phyloP scores from a whole-genome alignment of 2,113 vertebrate species.

The Nerophis lumbriciformis region DNA sequence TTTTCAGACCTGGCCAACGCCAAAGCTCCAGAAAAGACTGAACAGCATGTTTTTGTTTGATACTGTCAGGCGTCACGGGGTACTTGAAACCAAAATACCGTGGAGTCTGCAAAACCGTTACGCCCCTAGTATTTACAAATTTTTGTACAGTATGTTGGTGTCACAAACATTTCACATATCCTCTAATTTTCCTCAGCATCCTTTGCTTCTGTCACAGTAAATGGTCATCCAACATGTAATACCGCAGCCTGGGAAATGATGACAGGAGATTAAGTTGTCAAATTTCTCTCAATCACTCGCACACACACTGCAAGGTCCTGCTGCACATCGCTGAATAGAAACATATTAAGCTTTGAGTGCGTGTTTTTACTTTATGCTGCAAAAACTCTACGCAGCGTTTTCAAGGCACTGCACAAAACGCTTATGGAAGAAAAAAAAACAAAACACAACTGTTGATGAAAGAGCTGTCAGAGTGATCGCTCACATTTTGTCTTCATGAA shows the following conservation, averaged over 20 bases:
- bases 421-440: not conserved
- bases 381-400: not conserved
- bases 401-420: slow-evolving; percentile 5
- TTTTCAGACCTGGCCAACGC: too few relatives aligned
- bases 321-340: not conserved
- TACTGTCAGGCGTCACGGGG: too few relatives aligned
- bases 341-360: slow-evolving; percentile 8
- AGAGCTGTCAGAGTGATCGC: not conserved
- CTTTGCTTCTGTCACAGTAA: not conserved
- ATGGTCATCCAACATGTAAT: not conserved
- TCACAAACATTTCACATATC: slow-evolving; percentile 11
- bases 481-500: not conserved
- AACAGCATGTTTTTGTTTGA: too few relatives aligned
- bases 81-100: too few relatives aligned
- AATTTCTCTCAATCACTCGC: not conserved
- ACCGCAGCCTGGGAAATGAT: slow-evolving; percentile 2
- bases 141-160: not conserved
- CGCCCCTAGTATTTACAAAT: not conserved
- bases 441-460: not conserved
- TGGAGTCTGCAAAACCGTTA: too few relatives aligned
- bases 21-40: too few relatives aligned
- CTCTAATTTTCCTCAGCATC: slow-evolving; percentile 9
- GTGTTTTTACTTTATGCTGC: slow-evolving; percentile 3
- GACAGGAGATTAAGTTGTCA: slow-evolving; percentile 1
- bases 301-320: not conserved